Evolutionary conservation across 1,140 invertebrate species (phyloP).

Genomic region (Drosophila ambigua): DNA sequence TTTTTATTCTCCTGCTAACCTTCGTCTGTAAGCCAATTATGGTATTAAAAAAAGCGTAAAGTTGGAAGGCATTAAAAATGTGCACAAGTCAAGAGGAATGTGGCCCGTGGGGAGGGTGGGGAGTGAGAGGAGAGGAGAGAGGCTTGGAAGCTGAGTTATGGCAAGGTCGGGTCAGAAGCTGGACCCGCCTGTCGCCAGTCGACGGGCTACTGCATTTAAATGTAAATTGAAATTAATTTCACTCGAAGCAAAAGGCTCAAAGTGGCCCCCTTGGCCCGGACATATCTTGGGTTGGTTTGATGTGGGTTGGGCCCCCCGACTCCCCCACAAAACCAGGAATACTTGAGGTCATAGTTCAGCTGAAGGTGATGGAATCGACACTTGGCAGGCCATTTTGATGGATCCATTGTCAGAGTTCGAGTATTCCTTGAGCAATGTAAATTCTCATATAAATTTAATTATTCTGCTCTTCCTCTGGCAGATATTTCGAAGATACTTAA

Average conservation of each 20-base stretch:
- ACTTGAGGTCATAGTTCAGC: conserved; percentile 6
- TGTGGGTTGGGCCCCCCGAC: conserved; percentile 38
- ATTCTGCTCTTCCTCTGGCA: too few relatives aligned
- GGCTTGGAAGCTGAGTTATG: conserved; percentile 5
- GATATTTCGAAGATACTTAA: too few relatives aligned
- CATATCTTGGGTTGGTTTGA: conserved; percentile 43
- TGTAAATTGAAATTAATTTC: conserved; percentile 81
- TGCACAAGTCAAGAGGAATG: conserved; percentile 30
- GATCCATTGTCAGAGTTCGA: not conserved
- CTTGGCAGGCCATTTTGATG: conserved; percentile 37
- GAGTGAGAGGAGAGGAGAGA: conserved; percentile 6
- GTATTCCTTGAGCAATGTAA: too few relatives aligned
- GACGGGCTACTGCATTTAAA: conserved; percentile 70
- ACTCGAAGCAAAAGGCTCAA: conserved; percentile 42
- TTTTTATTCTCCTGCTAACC: conserved; percentile 44
- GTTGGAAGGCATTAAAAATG: conserved; percentile 59
- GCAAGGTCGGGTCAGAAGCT: conserved; percentile 69
- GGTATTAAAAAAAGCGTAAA: conserved; percentile 70
- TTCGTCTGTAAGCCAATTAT: conserved; percentile 80
- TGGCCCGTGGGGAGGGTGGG: not conserved
- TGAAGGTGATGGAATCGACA: conserved; percentile 55
- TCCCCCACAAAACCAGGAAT: conserved; percentile 7
- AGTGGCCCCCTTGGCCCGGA: conserved; percentile 51
- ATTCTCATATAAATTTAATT: too few relatives aligned
- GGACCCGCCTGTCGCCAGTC: conserved; percentile 48